Evolutionary conservation across 2,113 vertebrate genomes (phyloP).

Genomic region (Dasyornis broadbenti): DNA sequence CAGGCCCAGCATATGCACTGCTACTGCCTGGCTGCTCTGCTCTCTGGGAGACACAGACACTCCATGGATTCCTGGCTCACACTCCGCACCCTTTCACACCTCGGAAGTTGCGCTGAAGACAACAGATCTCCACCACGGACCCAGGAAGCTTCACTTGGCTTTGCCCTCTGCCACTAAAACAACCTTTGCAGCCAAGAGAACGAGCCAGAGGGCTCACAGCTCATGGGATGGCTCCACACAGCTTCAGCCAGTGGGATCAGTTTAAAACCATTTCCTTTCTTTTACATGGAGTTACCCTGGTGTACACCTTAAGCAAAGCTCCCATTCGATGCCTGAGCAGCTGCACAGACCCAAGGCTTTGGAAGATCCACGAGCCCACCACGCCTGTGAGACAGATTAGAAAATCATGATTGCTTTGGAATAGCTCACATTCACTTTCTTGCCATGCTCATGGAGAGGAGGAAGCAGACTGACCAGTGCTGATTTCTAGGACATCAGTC

Average conservation of each 20-base stretch:
- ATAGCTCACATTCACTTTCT: background rate
- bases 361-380: background rate
- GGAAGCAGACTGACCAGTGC: background rate
- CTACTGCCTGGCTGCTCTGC: background rate
- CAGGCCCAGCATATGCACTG: background rate
- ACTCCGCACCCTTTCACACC: background rate
- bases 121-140: background rate
- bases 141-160: background rate
- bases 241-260: background rate
- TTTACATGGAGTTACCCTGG: background rate
- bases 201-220: accelerated
- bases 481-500: accelerated
- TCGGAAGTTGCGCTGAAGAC: accelerated
- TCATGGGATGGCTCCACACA: accelerated
- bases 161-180: background rate
- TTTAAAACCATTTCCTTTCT: background rate
- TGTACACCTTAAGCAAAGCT: background rate
- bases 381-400: background rate
- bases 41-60: background rate
- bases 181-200: background rate
- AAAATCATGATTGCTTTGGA: background rate
- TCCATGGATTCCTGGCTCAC: background rate
- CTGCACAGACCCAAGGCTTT: background rate
- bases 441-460: background rate
- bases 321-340: background rate